Conservation (phyloP, 2,797 vertebrate species). For the Gobionotothen gibberifrons region DNA sequence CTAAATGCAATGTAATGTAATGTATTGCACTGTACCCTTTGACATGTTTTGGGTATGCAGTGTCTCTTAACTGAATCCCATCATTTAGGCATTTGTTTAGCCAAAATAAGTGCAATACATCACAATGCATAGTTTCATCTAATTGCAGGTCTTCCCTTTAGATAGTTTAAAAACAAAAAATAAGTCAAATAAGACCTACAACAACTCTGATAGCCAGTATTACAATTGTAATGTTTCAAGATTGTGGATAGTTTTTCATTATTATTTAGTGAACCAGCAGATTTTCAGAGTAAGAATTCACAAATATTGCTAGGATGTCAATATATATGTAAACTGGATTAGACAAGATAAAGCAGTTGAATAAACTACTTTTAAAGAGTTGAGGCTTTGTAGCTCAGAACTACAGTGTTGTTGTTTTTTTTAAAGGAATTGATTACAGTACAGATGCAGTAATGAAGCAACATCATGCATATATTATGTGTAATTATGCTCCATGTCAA, state of each 20-base stretch:
- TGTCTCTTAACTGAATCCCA: constrained; percentile 14
- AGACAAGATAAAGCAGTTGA: constrained; percentile 62
- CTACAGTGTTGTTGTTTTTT: constrained; percentile 40
- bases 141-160: constrained; percentile 21
- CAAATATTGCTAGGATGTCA: constrained; percentile 58
- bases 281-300: constrained; percentile 52
- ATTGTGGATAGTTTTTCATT: constrained; percentile 36
- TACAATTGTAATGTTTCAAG: constrained; percentile 17
- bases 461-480: constrained; percentile 73
- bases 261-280: constrained; percentile 56
- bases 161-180: constrained; percentile 31
- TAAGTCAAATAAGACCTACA: constrained; percentile 5
- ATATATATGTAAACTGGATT: constrained; percentile 60
- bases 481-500: constrained; percentile 59
- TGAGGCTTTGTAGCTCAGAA: constrained; percentile 40
- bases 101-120: constrained; percentile 43
- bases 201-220: constrained; percentile 25
- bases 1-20: too few species aligned
- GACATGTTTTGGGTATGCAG: constrained; percentile 1
- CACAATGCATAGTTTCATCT: constrained; percentile 38
- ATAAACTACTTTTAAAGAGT: constrained; percentile 45
- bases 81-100: constrained; percentile 13
- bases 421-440: constrained; percentile 48
- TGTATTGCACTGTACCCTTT: not conserved
- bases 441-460: constrained; percentile 57